phyloP scores from a whole-genome alignment of 1,140 invertebrate species.

The Ceratosolen solmsi region DNA sequence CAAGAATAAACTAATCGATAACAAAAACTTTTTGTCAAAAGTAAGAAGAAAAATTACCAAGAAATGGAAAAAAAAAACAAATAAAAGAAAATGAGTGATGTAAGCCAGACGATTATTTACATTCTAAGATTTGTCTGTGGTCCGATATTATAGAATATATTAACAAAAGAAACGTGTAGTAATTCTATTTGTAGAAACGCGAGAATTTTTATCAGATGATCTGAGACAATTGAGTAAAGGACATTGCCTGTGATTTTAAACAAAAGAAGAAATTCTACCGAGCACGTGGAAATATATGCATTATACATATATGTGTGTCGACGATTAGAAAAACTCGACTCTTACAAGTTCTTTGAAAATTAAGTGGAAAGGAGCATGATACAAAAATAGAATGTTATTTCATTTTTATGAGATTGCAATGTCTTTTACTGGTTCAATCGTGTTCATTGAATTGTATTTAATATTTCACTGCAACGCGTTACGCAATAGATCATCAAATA shows the following conservation, averaged over 20 bases:
- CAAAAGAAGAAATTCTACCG: neutral
- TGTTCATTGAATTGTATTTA: constrained; percentile 49
- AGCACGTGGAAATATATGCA: neutral
- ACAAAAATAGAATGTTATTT: too few species aligned
- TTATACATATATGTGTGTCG: neutral
- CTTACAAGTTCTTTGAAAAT: constrained; percentile 5
- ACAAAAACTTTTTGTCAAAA: constrained; percentile 35
- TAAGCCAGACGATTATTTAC: constrained; percentile 46
- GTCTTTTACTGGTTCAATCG: constrained; percentile 55
- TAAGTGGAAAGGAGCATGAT: neutral
- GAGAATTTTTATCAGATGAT: constrained; percentile 51
- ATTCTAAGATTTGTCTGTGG: constrained; percentile 59
- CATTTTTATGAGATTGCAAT: constrained; percentile 18
- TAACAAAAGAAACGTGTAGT: constrained; percentile 52
- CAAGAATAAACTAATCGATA: constrained; percentile 54
- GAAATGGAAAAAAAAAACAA: constrained; percentile 33
- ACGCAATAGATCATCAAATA: constrained; percentile 19
- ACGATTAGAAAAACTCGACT: neutral
- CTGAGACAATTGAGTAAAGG: constrained; percentile 25
- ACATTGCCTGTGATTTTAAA: neutral
- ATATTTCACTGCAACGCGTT: constrained; percentile 25
- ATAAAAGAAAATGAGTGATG: neutral
- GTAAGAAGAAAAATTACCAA: constrained; percentile 45
- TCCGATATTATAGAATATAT: constrained; percentile 54
- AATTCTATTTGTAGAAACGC: constrained; percentile 60